These are phyloP conservation scores for Ahaetulla prasina DNA, from an alignment of 2,113 vertebrate species.

Conservation along the genomic window DNA sequence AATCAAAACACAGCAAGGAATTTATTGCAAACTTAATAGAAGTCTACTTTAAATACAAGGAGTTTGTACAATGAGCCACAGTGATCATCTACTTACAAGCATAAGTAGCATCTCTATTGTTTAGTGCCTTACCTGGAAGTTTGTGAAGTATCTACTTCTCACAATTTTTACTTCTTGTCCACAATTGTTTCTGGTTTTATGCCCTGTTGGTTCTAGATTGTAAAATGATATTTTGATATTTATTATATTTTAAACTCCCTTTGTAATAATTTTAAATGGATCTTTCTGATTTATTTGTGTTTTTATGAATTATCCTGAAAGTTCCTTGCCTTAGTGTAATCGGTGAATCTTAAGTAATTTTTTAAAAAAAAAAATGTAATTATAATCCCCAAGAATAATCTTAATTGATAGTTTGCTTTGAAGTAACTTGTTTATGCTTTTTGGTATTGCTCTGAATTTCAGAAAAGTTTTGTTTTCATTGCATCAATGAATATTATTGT, in stretches of 20 bases:
- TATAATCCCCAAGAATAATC: background rate
- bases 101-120: background rate
- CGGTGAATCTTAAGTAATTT: background rate
- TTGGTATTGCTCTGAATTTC: background rate
- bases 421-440: background rate
- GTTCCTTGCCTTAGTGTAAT: background rate
- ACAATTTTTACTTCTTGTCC: background rate
- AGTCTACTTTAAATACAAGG: background rate
- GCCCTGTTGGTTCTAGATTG: background rate
- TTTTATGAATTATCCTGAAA: background rate
- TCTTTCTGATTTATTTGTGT: background rate
- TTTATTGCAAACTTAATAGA: background rate
- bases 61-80: background rate
- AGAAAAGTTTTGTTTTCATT: background rate
- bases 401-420: background rate
- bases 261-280: background rate
- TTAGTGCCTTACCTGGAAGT: background rate
- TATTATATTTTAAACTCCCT: background rate
- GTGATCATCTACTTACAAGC: background rate
- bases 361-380: background rate
- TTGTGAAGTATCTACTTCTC: background rate
- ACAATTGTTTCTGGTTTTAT: background rate
- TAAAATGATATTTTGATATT: too few species aligned
- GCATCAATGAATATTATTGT: background rate
- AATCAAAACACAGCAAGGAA: background rate